A percentile compares a stretch with the other conserved stretches of the same genome.
Evolutionary conservation across 2,888 invertebrate genomes (phyloP).

Genomic region (Hoplodrina blanda): DNA sequence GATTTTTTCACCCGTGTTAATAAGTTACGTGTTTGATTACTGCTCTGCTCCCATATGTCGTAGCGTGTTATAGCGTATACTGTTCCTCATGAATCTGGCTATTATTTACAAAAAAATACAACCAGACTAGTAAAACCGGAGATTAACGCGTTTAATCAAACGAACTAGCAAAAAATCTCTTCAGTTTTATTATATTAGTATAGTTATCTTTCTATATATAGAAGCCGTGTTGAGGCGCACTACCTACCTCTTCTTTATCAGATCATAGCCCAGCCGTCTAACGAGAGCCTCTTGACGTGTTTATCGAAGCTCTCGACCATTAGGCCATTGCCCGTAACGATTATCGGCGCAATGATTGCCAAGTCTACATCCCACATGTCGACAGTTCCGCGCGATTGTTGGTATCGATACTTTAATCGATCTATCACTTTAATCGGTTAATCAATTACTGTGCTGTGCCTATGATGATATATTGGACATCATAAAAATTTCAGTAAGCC

Average conservation of each 20-base stretch:
- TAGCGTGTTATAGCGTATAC: too few species aligned
- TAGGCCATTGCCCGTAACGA: constrained; percentile 31
- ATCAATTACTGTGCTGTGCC: not conserved
- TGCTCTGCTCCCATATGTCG: too few species aligned
- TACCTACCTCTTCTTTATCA: constrained; percentile 9
- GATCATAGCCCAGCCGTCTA: constrained; percentile 14
- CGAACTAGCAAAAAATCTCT: too few species aligned
- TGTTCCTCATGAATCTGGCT: too few species aligned
- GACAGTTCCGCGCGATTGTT: constrained; percentile 7
- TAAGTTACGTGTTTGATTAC: too few species aligned
- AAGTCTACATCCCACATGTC: constrained; percentile 11
- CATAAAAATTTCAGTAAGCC: constrained; percentile 1
- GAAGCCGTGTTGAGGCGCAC: constrained; percentile 8
- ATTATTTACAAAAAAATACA: too few species aligned
- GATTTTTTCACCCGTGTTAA: too few species aligned
- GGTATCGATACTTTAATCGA: constrained; percentile 23
- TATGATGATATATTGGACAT: constrained; percentile 5
- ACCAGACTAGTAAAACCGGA: too few species aligned
- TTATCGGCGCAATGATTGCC: constrained; percentile 34
- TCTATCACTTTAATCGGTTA: constrained; percentile 6
- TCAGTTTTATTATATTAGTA: too few species aligned
- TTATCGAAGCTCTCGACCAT: constrained; percentile 31
- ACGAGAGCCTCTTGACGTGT: constrained; percentile 37
- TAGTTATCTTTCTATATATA: not conserved
- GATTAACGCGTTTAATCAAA: too few species aligned